Conservation (phyloP, 2,797 vertebrate genomes). For the Cirrhinus molitorella region DNA sequence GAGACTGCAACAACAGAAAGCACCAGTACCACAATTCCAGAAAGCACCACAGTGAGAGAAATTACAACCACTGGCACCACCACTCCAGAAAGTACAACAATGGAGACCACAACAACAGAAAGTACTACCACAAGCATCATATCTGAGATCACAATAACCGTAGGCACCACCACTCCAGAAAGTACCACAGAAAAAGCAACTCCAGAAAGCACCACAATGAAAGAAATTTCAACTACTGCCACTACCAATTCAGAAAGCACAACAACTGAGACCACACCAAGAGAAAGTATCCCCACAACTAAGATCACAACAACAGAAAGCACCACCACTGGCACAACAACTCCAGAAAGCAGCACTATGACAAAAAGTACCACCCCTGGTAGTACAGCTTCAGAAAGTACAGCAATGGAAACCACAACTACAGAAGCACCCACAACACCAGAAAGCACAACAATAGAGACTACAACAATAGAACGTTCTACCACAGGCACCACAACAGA, state of each 20-base stretch:
- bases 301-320: too few species aligned
- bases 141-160: neutral
- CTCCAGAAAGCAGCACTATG: too few species aligned
- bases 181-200: neutral
- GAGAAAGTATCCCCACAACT: neutral
- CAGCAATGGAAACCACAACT: too few species aligned
- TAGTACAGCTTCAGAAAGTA: too few species aligned
- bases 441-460: neutral
- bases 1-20: neutral
- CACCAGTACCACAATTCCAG: neutral
- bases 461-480: neutral
- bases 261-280: too few species aligned
- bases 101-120: too few species aligned
- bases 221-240: too few species aligned
- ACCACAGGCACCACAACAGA: too few species aligned
- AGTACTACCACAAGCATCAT: neutral
- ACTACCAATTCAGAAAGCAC: too few species aligned
- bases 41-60: neutral
- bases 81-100: neutral
- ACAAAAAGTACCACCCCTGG: neutral
- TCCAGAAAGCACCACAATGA: neutral
- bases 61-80: neutral
- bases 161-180: neutral
- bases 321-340: neutral
- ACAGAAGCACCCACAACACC: neutral